Evolutionary conservation across 2,888 invertebrate genomes (phyloP).

Genomic region (Drosophila barbarae): DNA sequence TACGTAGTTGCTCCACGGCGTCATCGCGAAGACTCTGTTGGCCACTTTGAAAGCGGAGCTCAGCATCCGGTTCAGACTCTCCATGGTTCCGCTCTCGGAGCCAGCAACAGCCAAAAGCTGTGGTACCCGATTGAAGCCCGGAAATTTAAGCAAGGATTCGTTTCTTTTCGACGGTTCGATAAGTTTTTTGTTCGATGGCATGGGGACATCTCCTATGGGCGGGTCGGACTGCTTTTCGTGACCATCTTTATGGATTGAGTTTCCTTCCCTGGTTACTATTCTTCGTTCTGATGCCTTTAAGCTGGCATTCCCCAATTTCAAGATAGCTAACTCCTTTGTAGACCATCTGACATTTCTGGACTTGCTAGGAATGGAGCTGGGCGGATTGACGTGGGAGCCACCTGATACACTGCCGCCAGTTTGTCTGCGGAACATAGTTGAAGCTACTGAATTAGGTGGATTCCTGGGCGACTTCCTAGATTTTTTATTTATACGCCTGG

Average conservation of each 20-base stretch:
- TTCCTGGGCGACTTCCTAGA: neutral
- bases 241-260: neutral
- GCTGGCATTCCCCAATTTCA: neutral
- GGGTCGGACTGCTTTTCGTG: neutral
- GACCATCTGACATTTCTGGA: neutral
- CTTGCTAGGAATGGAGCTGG: neutral
- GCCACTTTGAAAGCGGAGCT: conserved; percentile 71
- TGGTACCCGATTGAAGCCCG: conserved; percentile 65
- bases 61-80: conserved; percentile 72
- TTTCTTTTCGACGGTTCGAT: neutral
- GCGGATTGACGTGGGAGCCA: neutral
- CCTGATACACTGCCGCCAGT: neutral
- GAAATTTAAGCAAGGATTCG: conserved; percentile 53
- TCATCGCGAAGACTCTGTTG: conserved; percentile 76
- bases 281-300: neutral
- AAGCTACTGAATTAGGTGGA: neutral
- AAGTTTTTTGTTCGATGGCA: neutral
- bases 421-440: neutral
- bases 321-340: neutral
- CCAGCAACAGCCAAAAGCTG: conserved; percentile 75
- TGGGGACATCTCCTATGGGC: no score
- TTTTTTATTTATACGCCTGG: neutral
- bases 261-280: neutral
- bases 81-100: conserved; percentile 76
- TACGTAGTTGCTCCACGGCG: conserved; percentile 79